Evolutionary conservation across 1,140 invertebrate species (phyloP).

Genomic region (Maconellicoccus hirsutus): DNA sequence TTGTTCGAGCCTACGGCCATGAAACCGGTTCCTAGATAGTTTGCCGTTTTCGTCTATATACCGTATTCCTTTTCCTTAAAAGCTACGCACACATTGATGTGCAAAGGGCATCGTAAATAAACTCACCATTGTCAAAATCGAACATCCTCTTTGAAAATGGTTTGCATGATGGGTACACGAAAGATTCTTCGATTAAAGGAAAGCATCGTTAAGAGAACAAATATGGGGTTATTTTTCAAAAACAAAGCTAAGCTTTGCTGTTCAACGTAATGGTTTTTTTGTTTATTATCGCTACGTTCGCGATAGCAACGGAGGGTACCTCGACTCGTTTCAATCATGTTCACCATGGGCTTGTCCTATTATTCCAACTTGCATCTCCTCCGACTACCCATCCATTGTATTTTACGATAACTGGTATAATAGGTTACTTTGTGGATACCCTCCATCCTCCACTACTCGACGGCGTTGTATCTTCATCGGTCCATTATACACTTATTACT

Average conservation of each 20-base stretch:
- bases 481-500: not conserved
- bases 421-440: not conserved
- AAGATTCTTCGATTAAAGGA: no score
- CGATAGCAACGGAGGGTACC: no score
- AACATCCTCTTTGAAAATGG: not conserved
- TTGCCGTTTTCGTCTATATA: constrained; percentile 1
- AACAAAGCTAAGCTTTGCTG: not conserved
- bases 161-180: no score
- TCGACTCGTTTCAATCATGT: constrained; percentile 12
- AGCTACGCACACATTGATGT: not conserved
- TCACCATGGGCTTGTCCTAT: constrained; percentile 15
- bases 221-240: not conserved
- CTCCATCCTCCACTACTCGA: not conserved
- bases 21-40: constrained; percentile 7
- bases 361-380: not conserved
- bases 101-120: not conserved
- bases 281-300: not conserved
- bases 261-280: constrained; percentile 1
- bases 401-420: constrained; percentile 16
- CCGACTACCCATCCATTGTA: constrained; percentile 14
- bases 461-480: not conserved
- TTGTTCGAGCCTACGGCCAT: constrained; percentile 18
- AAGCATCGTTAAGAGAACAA: no score
- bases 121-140: not conserved
- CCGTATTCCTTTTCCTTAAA: constrained; percentile 1